Conservation (phyloP, 2,113 vertebrate genomes). For the Oceanites oceanicus region DNA sequence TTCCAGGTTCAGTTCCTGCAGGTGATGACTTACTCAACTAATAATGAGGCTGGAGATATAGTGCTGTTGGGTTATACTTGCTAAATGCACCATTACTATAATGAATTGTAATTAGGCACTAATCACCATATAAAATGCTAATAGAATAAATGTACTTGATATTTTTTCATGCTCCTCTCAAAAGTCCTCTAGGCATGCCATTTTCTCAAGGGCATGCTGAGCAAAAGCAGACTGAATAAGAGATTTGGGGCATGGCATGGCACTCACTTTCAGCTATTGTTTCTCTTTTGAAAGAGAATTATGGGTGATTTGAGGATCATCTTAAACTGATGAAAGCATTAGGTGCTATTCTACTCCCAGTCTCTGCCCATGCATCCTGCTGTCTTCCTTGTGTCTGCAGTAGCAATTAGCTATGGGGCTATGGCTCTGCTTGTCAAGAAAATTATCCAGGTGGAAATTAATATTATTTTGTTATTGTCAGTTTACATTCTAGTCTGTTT, state of each 20-base stretch:
- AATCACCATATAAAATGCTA: constrained; percentile 8
- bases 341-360: background rate
- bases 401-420: background rate
- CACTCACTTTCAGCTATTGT: background rate
- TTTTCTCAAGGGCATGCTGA: background rate
- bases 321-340: background rate
- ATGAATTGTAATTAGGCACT: constrained; percentile 31
- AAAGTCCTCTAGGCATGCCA: background rate
- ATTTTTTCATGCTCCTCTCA: background rate
- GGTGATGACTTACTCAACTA: background rate
- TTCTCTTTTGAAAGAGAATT: background rate
- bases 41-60: background rate
- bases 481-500: background rate
- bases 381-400: background rate
- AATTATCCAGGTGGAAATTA: constrained; percentile 20
- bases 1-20: background rate
- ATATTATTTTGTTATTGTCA: background rate
- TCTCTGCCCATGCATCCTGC: background rate
- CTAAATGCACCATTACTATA: background rate
- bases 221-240: background rate
- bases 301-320: background rate
- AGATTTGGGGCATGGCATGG: background rate
- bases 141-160: constrained; percentile 5
- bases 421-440: background rate
- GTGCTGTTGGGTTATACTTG: background rate